phyloP scores from a whole-genome alignment of 2,113 vertebrate genomes.

The Hemiscyllium ocellatum region DNA sequence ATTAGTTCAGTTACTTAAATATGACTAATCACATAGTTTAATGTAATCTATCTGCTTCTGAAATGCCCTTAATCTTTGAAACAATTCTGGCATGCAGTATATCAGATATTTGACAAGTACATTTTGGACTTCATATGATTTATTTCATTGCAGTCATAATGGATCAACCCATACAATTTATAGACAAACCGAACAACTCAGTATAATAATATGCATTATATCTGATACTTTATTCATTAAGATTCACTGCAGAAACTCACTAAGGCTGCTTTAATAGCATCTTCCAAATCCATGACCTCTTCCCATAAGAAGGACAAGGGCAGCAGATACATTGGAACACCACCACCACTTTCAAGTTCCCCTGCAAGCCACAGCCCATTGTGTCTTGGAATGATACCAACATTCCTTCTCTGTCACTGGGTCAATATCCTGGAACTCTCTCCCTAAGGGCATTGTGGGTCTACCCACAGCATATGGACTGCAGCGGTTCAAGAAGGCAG shows the following conservation, averaged over 20 bases:
- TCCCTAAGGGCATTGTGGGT: no score
- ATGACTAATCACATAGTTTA: slow-evolving; percentile 32
- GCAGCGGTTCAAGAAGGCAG: no score
- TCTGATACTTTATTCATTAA: neutral
- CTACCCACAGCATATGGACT: no score
- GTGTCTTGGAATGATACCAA: no score
- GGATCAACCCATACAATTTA: neutral
- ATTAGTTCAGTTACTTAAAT: neutral
- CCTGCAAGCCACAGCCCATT: no score
- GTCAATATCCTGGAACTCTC: no score
- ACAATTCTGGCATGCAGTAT: neutral
- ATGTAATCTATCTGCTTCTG: neutral
- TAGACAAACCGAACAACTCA: neutral
- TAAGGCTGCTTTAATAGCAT: no score
- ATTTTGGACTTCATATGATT: neutral
- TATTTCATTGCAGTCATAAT: neutral
- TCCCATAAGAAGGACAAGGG: no score
- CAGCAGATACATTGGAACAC: no score
- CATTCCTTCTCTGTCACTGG: no score
- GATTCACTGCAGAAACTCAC: neutral
- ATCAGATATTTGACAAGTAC: neutral
- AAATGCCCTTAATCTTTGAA: neutral
- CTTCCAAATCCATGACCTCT: no score
- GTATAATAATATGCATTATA: neutral
- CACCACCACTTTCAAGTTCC: no score